Evolutionary conservation across 2,113 vertebrate species (phyloP), one percentile per base, ranked within the genome.

Genomic region (Panurus biarmicus): DNA sequence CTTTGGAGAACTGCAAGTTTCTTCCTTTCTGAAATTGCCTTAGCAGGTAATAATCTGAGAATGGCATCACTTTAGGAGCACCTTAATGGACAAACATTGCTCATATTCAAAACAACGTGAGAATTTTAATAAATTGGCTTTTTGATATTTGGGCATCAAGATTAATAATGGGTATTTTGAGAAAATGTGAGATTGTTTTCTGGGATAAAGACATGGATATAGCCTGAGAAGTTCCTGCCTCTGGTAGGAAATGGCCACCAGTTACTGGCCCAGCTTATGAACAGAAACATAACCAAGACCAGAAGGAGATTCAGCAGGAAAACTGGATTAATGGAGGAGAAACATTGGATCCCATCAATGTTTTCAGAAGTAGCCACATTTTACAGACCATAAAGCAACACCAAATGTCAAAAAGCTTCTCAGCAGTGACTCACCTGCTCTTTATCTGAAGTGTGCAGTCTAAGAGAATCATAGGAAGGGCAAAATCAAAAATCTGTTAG

Each of bases 391-490:
- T 38, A 76, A 89, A 93, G 29, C 44, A 86, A 42, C 23, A 69
- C 7, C 35, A 79, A 92, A 92, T 73, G 51, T 83, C 79, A 88
- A 50, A 91, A 90, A 66, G 22, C 58, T 60, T 58, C 67, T 73
- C 75, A 70, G 5, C 58, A 72, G 42, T 92, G 93, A 88, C 56
- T 95, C 86, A 86, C 42, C 42, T 86, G 45, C 45, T 75, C 42
- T 67, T 90, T 79, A 73, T 76, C 71, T 76, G 53, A 60, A 73
- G 11, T 16, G 58, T 67, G 71, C 76, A 47, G 10, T 38, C 12
- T 18, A 73, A 90, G 7, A 40, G 3, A 65, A 76, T 31, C 36
- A 31, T 1, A 48, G 21, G 40, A 72, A 65, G 5, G 69, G 31
- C 14, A 4, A 5, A 75, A 60, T 28, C 3, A 35, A 85, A 89